phyloP scores from a whole-genome alignment of 2,888 invertebrate genomes.

The Chloromyia formosa region DNA sequence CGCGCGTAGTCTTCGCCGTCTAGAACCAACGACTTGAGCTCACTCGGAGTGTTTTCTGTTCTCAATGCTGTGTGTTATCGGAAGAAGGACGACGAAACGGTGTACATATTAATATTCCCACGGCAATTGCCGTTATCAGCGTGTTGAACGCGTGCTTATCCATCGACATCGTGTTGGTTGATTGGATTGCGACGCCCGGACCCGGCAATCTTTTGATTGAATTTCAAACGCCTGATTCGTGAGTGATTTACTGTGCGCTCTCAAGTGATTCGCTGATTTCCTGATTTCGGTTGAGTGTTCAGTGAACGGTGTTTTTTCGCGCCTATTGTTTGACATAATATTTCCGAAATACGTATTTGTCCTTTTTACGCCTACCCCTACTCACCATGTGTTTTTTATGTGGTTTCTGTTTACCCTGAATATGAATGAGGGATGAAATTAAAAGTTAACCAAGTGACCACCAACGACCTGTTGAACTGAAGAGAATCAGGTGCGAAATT shows the following conservation, averaged over 20 bases:
- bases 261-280: constrained; percentile 1
- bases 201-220: not conserved
- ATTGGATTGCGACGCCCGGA: constrained; percentile 23
- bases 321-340: not conserved
- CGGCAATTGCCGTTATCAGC: constrained; percentile 20
- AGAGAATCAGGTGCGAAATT: constrained; percentile 1
- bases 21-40: not conserved
- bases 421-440: not conserved
- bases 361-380: not conserved
- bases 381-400: not conserved
- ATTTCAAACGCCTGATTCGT: constrained; percentile 15
- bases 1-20: not conserved
- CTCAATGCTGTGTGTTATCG: constrained; percentile 5
- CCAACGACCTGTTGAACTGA: constrained; percentile 11
- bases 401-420: not conserved
- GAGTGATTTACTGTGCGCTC: constrained; percentile 16
- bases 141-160: constrained; percentile 10
- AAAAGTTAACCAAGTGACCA: not conserved
- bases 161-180: not conserved
- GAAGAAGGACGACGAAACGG: constrained; percentile 5
- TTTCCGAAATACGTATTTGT: not conserved
- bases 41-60: too few relatives aligned
- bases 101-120: not conserved
- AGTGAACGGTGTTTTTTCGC: too few relatives aligned
- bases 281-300: not conserved